Percentiles rank a stretch among this genome's conserved stretches.
Evolutionary conservation across 2,113 vertebrate species (phyloP).

Genomic region (Mobula hypostoma): DNA sequence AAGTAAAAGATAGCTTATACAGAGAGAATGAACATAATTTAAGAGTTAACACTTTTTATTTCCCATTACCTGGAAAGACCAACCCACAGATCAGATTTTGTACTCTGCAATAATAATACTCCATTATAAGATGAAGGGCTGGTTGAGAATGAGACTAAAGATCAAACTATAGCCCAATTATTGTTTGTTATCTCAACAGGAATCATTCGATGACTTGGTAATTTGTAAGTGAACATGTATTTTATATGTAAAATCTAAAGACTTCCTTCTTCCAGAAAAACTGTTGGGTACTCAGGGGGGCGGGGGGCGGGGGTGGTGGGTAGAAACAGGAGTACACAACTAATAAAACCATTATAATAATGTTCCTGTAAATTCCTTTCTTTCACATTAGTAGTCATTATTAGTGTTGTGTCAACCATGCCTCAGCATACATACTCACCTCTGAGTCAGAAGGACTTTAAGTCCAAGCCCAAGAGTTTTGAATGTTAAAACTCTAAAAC

Average conservation of each 20-base stretch:
- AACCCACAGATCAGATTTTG: not conserved
- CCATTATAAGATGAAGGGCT: no score
- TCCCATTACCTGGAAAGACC: not conserved
- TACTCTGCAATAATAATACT: not conserved
- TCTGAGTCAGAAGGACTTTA: no score
- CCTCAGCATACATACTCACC: no score
- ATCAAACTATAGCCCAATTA: not conserved
- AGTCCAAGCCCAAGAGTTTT: no score
- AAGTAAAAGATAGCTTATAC: not conserved
- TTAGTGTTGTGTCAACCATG: no score
- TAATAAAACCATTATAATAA: not conserved
- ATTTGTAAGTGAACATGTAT: not conserved
- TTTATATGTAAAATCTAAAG: not conserved
- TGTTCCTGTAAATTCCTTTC: not conserved
- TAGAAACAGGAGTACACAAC: not conserved
- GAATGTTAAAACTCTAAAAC: no score
- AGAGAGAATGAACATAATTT: not conserved
- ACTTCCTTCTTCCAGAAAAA: not conserved
- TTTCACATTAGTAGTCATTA: not conserved
- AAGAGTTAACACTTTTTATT: not conserved
- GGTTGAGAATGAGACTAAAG: not conserved
- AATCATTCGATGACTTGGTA: not conserved
- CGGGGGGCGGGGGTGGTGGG: no score
- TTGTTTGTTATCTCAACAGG: not conserved
- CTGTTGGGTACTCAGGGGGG: no score